These are phyloP conservation scores for Stenodema calcarata DNA, from an alignment of 2,888 invertebrate species.

Conservation along the genomic window DNA sequence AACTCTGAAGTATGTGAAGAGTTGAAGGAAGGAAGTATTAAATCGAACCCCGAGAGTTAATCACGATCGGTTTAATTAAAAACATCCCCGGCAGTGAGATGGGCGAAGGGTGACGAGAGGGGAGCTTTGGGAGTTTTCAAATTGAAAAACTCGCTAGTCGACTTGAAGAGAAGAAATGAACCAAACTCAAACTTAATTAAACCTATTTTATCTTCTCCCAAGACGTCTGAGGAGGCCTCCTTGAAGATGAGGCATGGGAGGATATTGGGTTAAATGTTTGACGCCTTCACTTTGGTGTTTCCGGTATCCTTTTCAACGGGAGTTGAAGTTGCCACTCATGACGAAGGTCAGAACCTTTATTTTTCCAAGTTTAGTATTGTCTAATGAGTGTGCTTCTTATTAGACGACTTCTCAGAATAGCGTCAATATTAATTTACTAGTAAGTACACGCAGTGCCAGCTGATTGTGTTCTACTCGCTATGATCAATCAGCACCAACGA, in stretches of 20 bases:
- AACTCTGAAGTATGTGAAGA: conserved; percentile 45
- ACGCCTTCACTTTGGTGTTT: conserved; percentile 12
- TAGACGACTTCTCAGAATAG: too few species aligned
- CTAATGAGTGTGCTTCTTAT: too few species aligned
- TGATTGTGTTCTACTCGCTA: too few species aligned
- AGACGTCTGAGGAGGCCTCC: not conserved
- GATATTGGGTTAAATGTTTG: conserved; percentile 37
- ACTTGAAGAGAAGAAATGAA: conserved; percentile 43
- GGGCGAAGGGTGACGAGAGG: not conserved
- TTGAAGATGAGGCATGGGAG: conserved; percentile 9
- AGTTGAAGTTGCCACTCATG: not conserved
- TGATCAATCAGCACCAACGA: too few species aligned
- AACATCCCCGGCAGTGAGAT: not conserved
- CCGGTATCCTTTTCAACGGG: conserved; percentile 5
- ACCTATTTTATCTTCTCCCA: conserved; percentile 44
- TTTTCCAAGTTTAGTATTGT: not conserved
- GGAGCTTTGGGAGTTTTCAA: conserved; percentile 32
- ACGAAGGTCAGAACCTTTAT: not conserved
- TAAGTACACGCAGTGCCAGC: too few species aligned
- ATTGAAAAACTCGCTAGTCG: conserved; percentile 36
- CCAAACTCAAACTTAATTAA: conserved; percentile 49
- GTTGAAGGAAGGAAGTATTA: conserved; percentile 47
- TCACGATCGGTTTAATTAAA: conserved; percentile 49
- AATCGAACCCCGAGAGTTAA: conserved; percentile 41
- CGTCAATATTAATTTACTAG: too few species aligned